Percentiles rank a stretch among this genome's conserved stretches.
These are phyloP conservation scores for Harpagus bidentatus DNA, from an alignment of 2,113 vertebrate genomes.

Conservation along the genomic window DNA sequence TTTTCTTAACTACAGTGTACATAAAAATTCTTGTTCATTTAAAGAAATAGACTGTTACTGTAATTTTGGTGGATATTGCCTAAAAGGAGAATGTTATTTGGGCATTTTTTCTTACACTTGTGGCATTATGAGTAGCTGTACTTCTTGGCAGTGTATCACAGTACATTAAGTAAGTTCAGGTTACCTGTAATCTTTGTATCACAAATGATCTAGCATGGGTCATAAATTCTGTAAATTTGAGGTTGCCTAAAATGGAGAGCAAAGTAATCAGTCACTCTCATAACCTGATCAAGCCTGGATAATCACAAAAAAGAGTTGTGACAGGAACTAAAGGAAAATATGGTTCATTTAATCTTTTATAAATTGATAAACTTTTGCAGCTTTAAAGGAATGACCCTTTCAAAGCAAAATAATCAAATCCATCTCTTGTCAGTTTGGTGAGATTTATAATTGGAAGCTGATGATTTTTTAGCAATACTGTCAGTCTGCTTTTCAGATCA, in stretches of 20 bases:
- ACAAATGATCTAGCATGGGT: not conserved
- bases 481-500: conserved; percentile 55
- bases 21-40: not conserved
- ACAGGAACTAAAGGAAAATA: conserved; percentile 6
- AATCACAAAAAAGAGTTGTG: not conserved
- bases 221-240: conserved; percentile 2
- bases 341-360: conserved; percentile 32
- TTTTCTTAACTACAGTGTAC: not conserved
- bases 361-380: conserved; percentile 22
- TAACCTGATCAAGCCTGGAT: conserved; percentile 17
- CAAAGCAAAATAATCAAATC: conserved; percentile 55
- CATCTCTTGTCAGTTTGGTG: conserved; percentile 32
- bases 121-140: not conserved
- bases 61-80: not conserved
- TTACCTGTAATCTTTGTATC: not conserved
- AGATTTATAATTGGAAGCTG: conserved; percentile 49
- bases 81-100: not conserved
- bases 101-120: not conserved
- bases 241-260: not conserved
- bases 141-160: not conserved
- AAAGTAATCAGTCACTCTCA: conserved; percentile 2
- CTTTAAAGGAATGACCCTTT: conserved; percentile 41
- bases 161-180: not conserved
- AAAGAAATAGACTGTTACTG: not conserved
- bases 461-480: conserved; percentile 46